A percentile compares a stretch with the other conserved stretches of the same genome.
These are phyloP conservation scores for Meganola albula DNA, from an alignment of 2,888 invertebrate species.

Conservation along the genomic window DNA sequence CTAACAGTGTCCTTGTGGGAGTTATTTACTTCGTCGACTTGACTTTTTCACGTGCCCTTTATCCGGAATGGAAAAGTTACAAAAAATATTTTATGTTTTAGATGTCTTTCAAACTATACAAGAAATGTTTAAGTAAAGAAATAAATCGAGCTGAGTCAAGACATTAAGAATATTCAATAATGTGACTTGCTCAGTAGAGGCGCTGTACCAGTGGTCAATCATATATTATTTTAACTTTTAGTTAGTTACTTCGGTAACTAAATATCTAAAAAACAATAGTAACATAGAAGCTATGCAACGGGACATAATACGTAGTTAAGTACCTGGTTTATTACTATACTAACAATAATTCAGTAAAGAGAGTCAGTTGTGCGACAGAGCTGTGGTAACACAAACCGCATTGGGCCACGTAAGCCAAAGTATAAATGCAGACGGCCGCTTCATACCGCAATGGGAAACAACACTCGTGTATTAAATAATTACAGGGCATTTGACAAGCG, in stretches of 20 bases:
- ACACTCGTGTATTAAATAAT: conserved; percentile 13
- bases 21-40: conserved; percentile 70
- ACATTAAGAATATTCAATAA: too few relatives aligned
- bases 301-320: too few relatives aligned
- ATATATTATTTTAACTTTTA: too few relatives aligned
- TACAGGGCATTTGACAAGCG: conserved; percentile 13
- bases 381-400: conserved; percentile 29
- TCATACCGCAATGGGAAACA: conserved; percentile 16
- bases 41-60: conserved; percentile 71
- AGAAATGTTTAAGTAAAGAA: too few relatives aligned
- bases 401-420: conserved; percentile 50
- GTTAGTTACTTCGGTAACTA: too few relatives aligned
- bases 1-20: conserved; percentile 77
- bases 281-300: too few relatives aligned
- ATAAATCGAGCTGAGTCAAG: too few relatives aligned
- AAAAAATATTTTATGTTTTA: conserved; percentile 35
- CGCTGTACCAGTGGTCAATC: too few relatives aligned
- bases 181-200: too few relatives aligned
- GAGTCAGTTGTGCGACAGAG: conserved; percentile 18
- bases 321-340: conserved; percentile 32
- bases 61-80: conserved; percentile 46
- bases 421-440: too few relatives aligned
- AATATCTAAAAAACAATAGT: too few relatives aligned
- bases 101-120: too few relatives aligned
- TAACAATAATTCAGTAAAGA: conserved; percentile 33